Evolutionary conservation across 2,113 vertebrate species (phyloP).

Genomic region (Eptesicus fuscus): DNA sequence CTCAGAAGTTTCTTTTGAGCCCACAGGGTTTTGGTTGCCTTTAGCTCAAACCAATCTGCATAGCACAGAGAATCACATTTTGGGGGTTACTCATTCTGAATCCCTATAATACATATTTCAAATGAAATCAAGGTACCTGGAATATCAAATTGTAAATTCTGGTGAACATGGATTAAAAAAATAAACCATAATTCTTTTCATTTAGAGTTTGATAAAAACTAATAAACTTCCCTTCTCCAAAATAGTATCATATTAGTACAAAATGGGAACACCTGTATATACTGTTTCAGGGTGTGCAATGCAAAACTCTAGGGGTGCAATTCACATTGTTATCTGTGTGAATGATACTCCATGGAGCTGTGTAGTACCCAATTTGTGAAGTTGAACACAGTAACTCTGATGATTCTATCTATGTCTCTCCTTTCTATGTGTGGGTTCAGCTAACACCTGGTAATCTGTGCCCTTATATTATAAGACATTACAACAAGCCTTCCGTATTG

Average conservation of each 20-base stretch:
- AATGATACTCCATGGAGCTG: neutral
- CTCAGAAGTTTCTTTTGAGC: neutral
- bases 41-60: neutral
- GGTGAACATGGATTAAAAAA: neutral
- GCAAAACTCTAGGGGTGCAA: neutral
- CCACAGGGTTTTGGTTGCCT: neutral
- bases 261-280: neutral
- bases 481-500: neutral
- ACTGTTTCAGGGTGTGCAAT: neutral
- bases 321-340: neutral
- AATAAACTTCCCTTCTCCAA: neutral
- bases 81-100: neutral
- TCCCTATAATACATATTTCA: neutral
- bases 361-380: neutral
- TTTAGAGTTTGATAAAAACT: neutral
- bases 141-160: slow-evolving; percentile 26
- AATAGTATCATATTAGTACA: neutral
- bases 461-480: neutral
- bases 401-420: neutral
- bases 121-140: neutral
- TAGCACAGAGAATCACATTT: neutral
- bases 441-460: neutral
- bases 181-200: neutral
- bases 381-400: neutral
- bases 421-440: neutral